Evolutionary conservation across 2,888 invertebrate genomes (phyloP).

Genomic region (Cyaniris semiargus): DNA sequence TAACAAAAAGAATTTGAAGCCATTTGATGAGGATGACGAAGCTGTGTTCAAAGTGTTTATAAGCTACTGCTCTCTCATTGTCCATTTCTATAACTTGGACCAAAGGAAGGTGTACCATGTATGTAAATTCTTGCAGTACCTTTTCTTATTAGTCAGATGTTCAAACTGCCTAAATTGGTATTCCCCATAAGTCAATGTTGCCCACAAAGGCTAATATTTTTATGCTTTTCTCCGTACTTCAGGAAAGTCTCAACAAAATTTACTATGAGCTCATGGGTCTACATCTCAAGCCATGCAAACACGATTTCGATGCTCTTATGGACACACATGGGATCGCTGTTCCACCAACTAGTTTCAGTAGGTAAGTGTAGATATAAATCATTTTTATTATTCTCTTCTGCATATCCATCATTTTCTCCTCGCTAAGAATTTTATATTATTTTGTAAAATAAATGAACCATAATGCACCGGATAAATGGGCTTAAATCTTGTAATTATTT

Average conservation of each 20-base stretch:
- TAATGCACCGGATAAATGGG: no score
- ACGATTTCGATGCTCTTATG: slow-evolving; percentile 70
- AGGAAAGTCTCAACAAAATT: slow-evolving; percentile 68
- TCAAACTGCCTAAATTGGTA: neutral
- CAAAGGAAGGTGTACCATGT: slow-evolving; percentile 71
- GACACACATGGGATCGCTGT: slow-evolving; percentile 60
- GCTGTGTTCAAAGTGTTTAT: slow-evolving; percentile 78
- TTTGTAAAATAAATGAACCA: no score
- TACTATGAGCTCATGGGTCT: slow-evolving; percentile 66
- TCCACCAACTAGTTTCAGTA: slow-evolving; percentile 69
- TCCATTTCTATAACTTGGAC: slow-evolving; percentile 78
- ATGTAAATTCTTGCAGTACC: slow-evolving; percentile 13
- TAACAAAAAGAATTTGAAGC: slow-evolving; percentile 72
- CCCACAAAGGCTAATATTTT: neutral
- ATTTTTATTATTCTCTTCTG: no score
- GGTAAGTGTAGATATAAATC: slow-evolving; percentile 50
- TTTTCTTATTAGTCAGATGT: neutral
- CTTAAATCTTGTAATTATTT: slow-evolving; percentile 22
- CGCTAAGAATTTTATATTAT: no score
- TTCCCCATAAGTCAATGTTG: no score
- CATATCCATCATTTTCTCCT: no score
- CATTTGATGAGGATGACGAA: slow-evolving; percentile 78
- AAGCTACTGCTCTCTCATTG: slow-evolving; percentile 79
- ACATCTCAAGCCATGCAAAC: slow-evolving; percentile 77
- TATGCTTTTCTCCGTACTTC: slow-evolving; percentile 33